Evolutionary conservation across 2,888 invertebrate species (phyloP).

Genomic region (Tipula unca): DNA sequence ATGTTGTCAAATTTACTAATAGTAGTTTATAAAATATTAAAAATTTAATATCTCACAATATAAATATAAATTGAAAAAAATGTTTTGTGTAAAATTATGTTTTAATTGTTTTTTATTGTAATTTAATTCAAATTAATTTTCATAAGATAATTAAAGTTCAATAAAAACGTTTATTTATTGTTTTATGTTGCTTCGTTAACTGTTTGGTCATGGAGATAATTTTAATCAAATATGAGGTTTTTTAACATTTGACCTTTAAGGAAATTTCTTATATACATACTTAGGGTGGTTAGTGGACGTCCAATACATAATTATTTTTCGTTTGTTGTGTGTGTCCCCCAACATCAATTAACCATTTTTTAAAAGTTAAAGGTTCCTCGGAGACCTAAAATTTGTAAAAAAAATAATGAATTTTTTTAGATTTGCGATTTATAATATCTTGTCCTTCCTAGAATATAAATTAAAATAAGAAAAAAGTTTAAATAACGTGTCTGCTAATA

Average conservation of each 20-base stretch:
- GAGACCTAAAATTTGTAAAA: no score
- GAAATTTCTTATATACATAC: no score
- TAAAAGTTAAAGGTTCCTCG: no score
- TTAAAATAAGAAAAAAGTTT: no score
- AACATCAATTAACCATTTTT: no score
- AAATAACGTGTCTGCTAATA: no score
- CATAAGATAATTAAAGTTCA: background rate
- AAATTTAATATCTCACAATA: background rate
- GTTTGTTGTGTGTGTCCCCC: no score
- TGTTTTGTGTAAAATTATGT: background rate
- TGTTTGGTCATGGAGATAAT: background rate
- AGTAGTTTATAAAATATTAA: background rate
- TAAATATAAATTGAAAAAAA: background rate
- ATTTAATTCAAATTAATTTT: background rate
- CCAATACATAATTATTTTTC: no score
- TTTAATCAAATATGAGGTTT: background rate
- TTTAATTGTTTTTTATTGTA: background rate
- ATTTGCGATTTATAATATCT: no score
- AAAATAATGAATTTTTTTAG: no score
- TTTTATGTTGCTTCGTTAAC: background rate
- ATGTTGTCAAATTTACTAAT: background rate
- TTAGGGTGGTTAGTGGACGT: no score
- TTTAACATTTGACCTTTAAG: background rate
- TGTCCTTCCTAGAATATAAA: no score
- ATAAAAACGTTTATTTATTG: background rate